Conservation (phyloP, 1,140 invertebrate species). For the Procambarus virginalis region DNA sequence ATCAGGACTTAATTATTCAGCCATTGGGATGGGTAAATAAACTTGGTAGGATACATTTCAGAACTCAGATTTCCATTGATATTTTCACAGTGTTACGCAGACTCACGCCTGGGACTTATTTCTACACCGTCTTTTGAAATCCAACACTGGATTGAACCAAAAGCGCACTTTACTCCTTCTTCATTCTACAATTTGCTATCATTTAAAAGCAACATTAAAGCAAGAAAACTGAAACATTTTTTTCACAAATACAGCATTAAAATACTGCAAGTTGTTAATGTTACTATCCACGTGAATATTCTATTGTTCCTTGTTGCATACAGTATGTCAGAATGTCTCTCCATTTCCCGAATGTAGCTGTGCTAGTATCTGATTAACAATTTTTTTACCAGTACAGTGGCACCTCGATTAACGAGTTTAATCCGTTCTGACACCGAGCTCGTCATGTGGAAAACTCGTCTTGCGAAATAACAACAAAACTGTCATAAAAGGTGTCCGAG, state of each 20-base stretch:
- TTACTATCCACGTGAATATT: background rate
- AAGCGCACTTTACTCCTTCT: background rate
- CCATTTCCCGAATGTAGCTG: background rate
- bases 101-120: background rate
- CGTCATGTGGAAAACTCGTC: too few relatives aligned
- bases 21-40: slow-evolving; percentile 31
- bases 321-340: background rate
- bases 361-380: background rate
- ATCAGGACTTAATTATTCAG: slow-evolving; percentile 26
- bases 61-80: background rate
- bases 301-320: background rate
- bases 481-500: too few relatives aligned
- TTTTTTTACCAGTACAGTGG: too few relatives aligned
- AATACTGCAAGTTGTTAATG: background rate
- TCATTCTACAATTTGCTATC: background rate
- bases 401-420: too few relatives aligned
- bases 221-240: background rate
- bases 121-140: background rate
- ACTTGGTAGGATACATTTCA: background rate
- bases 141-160: background rate
- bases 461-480: too few relatives aligned
- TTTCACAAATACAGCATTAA: background rate
- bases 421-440: too few relatives aligned
- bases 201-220: background rate
- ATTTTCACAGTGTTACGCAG: background rate